A percentile compares a stretch with the other conserved stretches of the same genome.
Conservation (phyloP, 2,797 vertebrate genomes). For the Rhinichthys osculus region DNA sequence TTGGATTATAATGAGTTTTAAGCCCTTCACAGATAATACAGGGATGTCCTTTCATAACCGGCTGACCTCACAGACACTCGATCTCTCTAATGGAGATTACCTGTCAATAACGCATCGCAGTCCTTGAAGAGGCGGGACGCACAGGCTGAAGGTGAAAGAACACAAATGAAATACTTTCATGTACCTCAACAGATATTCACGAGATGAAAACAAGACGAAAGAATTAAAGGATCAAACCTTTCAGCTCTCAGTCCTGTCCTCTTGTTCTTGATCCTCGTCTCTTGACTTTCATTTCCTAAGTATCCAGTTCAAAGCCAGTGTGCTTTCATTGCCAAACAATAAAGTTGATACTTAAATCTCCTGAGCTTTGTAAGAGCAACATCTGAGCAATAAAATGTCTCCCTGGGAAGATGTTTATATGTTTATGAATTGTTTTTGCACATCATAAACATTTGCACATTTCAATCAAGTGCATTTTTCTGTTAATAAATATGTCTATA, state of each 20-base stretch:
- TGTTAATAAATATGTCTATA: no score
- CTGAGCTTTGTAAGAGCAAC: neutral
- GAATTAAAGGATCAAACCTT: neutral
- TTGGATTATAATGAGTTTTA: neutral
- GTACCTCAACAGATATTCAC: neutral
- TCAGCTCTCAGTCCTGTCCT: neutral
- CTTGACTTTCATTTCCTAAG: neutral
- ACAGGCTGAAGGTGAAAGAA: neutral
- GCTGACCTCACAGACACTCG: neutral
- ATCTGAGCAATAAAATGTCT: neutral
- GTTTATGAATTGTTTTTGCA: neutral
- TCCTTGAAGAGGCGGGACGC: neutral
- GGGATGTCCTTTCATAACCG: neutral
- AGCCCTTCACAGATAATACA: slow-evolving; percentile 11
- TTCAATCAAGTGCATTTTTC: no score
- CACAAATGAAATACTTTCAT: neutral
- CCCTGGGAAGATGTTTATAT: neutral
- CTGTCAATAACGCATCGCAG: neutral
- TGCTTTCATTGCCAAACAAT: neutral
- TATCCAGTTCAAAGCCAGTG: neutral
- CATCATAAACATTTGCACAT: no score
- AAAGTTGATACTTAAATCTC: neutral
- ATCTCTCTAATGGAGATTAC: neutral
- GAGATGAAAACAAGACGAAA: neutral
- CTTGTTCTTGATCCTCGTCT: neutral